Conservation (phyloP, 2,113 vertebrate genomes). For the Laticauda colubrina region DNA sequence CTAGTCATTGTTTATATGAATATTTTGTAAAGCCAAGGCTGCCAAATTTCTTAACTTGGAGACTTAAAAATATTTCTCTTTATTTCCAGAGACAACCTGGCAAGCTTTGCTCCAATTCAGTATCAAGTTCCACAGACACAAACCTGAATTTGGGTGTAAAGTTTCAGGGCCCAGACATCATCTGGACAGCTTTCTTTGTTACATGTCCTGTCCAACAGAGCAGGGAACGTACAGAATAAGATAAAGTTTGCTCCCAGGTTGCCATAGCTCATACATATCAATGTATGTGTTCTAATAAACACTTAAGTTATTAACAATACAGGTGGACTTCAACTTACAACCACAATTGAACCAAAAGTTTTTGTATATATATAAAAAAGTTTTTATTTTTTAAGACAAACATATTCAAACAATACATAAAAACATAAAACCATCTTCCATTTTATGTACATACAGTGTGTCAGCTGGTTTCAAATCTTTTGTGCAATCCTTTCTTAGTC, state of each 20-base stretch:
- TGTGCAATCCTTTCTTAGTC: too few species aligned
- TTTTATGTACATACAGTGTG: too few species aligned
- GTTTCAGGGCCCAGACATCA: background rate
- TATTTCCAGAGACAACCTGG: background rate
- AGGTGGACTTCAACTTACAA: background rate
- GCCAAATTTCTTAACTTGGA: background rate
- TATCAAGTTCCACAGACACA: background rate
- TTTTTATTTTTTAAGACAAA: too few species aligned
- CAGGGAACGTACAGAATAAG: background rate
- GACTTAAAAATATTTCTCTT: background rate
- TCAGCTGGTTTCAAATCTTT: too few species aligned
- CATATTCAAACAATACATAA: too few species aligned
- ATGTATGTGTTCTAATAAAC: background rate
- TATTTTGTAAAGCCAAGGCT: conserved; percentile 16
- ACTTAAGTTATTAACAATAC: background rate
- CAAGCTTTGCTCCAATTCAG: background rate
- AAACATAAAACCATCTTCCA: too few species aligned
- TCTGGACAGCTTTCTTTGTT: background rate
- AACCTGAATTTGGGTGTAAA: background rate
- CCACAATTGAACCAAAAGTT: background rate
- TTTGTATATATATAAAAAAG: background rate
- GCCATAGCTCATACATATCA: background rate
- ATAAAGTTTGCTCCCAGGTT: background rate
- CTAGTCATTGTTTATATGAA: conserved; percentile 16
- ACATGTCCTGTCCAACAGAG: background rate